phyloP scores from a whole-genome alignment of 2,797 vertebrate species.

The Octomys mimax region DNA sequence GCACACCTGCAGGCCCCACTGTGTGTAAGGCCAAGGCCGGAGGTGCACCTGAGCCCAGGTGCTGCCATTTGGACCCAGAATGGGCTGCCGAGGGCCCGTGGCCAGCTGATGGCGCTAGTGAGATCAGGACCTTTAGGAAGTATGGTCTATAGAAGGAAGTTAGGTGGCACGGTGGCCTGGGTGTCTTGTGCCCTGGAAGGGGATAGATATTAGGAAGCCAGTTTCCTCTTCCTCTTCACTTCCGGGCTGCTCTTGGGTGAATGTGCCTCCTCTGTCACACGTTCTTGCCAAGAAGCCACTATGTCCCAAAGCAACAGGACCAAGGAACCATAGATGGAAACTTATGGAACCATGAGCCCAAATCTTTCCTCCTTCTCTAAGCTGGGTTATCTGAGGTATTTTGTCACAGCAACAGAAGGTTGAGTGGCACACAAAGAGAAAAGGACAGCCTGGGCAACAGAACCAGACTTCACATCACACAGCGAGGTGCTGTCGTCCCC shows the following conservation, averaged over 20 bases:
- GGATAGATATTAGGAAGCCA: background rate
- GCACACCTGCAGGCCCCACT: background rate
- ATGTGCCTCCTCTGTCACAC: background rate
- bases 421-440: background rate
- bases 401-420: background rate
- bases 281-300: background rate
- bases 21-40: background rate
- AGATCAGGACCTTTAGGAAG: background rate
- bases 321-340: background rate
- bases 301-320: background rate
- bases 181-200: background rate
- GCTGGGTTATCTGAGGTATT: background rate
- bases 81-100: background rate
- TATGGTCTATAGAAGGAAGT: background rate
- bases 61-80: background rate
- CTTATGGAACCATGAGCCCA: background rate
- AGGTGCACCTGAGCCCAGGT: background rate
- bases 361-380: background rate
- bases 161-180: background rate
- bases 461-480: background rate
- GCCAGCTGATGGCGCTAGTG: background rate
- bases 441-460: background rate
- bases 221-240: background rate
- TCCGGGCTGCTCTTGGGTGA: background rate
- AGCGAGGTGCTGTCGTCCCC: background rate